These are phyloP conservation scores for Papilio aristodemus DNA, from an alignment of 1,140 invertebrate species.

Conservation along the genomic window DNA sequence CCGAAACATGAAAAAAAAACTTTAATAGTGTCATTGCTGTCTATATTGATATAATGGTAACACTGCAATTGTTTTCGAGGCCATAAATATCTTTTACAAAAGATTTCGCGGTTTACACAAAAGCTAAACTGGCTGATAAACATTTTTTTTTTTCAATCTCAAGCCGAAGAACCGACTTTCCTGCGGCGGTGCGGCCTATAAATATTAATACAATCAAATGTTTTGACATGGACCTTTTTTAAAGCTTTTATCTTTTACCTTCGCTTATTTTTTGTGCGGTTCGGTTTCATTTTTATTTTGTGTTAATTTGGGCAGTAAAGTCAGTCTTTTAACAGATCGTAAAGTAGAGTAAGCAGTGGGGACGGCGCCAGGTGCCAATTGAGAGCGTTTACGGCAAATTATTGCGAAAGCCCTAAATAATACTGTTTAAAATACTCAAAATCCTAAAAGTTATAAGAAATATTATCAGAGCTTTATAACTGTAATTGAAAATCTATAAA, in stretches of 20 bases:
- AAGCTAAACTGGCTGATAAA: constrained; percentile 77
- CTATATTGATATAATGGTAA: constrained; percentile 76
- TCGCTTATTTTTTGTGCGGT: constrained; percentile 73
- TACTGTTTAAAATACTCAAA: neutral
- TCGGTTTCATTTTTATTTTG: constrained; percentile 80
- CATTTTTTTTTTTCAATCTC: constrained; percentile 71
- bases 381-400: constrained; percentile 44
- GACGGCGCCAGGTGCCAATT: constrained; percentile 68
- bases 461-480: no score
- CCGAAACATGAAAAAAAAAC: constrained; percentile 53
- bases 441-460: no score
- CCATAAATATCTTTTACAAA: constrained; percentile 78
- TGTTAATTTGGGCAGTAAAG: constrained; percentile 81
- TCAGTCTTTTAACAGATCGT: constrained; percentile 81
- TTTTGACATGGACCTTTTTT: constrained; percentile 80
- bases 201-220: constrained; percentile 81
- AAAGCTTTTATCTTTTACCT: constrained; percentile 76
- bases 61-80: constrained; percentile 74
- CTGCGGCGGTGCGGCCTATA: constrained; percentile 75
- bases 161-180: constrained; percentile 57
- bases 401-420: constrained; percentile 1
- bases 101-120: constrained; percentile 78
- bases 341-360: constrained; percentile 67
- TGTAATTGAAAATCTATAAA: no score
- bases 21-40: constrained; percentile 75